These are phyloP conservation scores for Stercorarius parasiticus DNA, from an alignment of 2,113 vertebrate species.

Conservation along the genomic window DNA sequence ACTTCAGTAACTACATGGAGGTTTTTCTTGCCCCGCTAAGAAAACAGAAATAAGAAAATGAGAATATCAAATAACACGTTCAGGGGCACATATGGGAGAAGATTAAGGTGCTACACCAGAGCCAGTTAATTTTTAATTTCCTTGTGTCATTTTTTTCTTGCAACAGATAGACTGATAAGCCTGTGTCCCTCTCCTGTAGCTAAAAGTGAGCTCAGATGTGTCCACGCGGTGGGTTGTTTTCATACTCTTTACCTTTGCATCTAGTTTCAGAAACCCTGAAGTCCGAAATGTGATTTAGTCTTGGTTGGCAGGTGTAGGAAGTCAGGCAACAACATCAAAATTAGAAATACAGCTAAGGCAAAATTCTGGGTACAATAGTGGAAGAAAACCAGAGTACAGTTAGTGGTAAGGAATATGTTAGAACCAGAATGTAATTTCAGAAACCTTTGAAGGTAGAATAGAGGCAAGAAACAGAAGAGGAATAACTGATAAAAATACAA, in stretches of 20 bases:
- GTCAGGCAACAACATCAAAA: neutral
- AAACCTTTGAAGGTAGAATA: neutral
- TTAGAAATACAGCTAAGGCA: neutral
- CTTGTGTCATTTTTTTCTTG: neutral
- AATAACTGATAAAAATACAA: neutral
- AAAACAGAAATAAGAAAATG: neutral
- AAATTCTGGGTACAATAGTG: neutral
- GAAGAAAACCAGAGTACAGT: neutral
- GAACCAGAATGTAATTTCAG: neutral
- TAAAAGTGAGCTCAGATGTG: neutral
- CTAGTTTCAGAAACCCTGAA: neutral
- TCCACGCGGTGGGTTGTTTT: rapidly evolving
- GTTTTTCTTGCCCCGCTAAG: neutral
- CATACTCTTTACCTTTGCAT: neutral
- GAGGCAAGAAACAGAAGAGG: neutral
- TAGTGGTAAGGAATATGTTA: neutral
- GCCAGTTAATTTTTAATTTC: neutral
- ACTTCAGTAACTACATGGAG: neutral
- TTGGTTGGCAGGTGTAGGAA: neutral
- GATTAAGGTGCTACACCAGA: neutral
- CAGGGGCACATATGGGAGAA: neutral
- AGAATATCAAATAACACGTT: neutral
- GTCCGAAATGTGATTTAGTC: neutral
- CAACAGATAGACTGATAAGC: neutral
- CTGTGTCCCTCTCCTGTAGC: neutral